These are phyloP conservation scores for Atherix ibis DNA, from an alignment of 2,888 invertebrate genomes.

Conservation along the genomic window DNA sequence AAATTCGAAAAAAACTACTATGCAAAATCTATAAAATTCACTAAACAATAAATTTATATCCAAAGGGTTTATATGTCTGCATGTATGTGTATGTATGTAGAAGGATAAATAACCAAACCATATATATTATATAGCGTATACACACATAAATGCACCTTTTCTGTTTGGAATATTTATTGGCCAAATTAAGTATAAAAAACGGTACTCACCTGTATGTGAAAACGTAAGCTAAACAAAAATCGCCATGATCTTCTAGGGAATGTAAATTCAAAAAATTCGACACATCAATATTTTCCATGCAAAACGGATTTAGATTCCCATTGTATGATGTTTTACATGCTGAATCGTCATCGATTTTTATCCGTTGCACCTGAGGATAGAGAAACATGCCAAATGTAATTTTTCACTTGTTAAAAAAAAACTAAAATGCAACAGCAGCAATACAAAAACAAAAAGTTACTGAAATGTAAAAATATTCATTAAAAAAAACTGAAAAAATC, in stretches of 20 bases:
- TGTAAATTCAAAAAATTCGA: conserved; percentile 97
- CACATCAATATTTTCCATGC: conserved; percentile 94
- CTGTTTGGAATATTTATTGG: no score
- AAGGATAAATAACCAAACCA: no score
- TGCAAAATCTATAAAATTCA: no score
- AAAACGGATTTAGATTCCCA: conserved; percentile 73
- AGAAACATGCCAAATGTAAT: conserved; percentile 6
- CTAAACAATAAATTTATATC: no score
- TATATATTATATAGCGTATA: no score
- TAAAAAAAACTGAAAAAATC: no score
- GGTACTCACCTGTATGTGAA: conserved; percentile 60
- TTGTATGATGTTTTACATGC: conserved; percentile 47
- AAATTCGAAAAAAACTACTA: no score
- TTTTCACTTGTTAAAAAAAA: conserved; percentile 4
- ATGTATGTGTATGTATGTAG: no score
- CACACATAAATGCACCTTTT: no score
- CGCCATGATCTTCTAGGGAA: conserved; percentile 91
- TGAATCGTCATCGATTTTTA: conserved; percentile 83
- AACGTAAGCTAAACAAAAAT: conserved; percentile 98
- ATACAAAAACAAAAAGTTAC: no score
- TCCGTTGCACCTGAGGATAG: conserved; percentile 25
- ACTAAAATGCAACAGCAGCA: neutral
- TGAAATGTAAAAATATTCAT: no score
- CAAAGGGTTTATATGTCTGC: no score
- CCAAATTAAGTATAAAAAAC: neutral